Base-by-base conservation (phyloP, 2,113 vertebrate species). In the Ciconia boyciana region DNA sequence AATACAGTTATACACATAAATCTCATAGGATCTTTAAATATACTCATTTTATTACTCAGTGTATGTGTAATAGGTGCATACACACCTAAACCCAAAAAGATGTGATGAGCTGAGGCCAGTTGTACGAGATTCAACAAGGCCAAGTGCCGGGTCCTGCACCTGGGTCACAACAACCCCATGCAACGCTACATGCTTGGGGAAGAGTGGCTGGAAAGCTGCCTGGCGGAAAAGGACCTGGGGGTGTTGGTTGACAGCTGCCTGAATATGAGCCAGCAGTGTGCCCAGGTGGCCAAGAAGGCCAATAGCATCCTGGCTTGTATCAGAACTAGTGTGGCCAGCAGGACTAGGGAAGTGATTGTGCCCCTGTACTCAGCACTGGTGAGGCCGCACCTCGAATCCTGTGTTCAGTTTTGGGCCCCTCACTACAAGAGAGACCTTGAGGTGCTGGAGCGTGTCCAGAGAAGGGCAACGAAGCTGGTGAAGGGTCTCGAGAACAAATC, bases 211-310 rank as follows among this genome's bases (percentile, higher is more conserved):
- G 66, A 69, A 7, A 49, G 66, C 46, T 49, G 34, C 24, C 34
- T 2, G 6, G 11, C 2, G 0, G 32, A 69, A n/a, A 48, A n/a
- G 9, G 34, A n/a, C 34, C 34, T 60, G 34, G 15, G 58, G 14
- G 22, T 61, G 22, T 1, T 61, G 32, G 44, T 18, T 0, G 16
- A 69, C 16, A 19, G 46, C 22, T 2, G 2, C 4, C 14, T 49
- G 66, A 26, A n/a, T 0, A 48, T 48, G 31, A 18, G 15, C 65
- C 10, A 4, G 22, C 43, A 55, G 31, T 48, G 44, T 48, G 65
- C 65, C 13, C 43, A 66, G 29, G 64, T 4, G 29, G 65, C 65
- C 64, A 66, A 68, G 31, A 14, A 20, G 55, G 68, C 39, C 18
- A 1, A 3, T 1, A 5, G 20, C n/a, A 55, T 16, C 51, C 41